Conservation (phyloP, 1,140 invertebrate species). For the Pygmarrhopalites habei region DNA sequence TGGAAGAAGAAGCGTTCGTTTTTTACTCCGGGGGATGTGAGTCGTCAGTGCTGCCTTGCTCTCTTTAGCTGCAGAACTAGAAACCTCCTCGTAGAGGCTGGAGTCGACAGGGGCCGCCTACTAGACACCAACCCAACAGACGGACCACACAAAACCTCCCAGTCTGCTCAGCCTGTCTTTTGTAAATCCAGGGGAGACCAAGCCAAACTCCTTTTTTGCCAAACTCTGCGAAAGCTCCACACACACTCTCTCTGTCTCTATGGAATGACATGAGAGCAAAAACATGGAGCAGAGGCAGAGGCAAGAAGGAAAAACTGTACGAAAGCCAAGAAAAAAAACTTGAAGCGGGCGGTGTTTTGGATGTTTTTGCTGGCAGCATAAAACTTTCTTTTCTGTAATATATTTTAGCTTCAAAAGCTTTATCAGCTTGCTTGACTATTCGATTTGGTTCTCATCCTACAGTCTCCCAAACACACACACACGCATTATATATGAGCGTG, state of each 20-base stretch:
- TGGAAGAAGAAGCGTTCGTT: too few species aligned
- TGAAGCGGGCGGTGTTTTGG: conserved; percentile 9
- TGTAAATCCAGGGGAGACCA: too few species aligned
- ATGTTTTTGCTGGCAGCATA: background rate
- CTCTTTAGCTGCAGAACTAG: conserved; percentile 17
- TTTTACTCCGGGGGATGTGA: too few species aligned
- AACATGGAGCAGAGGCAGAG: too few species aligned
- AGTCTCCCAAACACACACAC: background rate
- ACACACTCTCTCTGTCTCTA: too few species aligned
- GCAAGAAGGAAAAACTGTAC: conserved; percentile 13
- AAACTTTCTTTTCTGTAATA: conserved; percentile 7
- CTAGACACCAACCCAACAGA: conserved; percentile 23
- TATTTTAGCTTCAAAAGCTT: background rate
- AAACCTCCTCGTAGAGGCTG: conserved; percentile 20
- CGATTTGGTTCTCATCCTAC: background rate
- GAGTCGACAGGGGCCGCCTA: conserved; percentile 37
- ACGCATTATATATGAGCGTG: background rate
- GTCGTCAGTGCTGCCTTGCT: conserved; percentile 27
- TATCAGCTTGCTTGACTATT: background rate
- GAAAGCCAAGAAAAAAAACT: conserved; percentile 8
- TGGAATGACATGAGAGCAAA: too few species aligned
- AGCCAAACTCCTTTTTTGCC: too few species aligned
- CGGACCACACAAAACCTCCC: conserved; percentile 14
- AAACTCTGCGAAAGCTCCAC: too few species aligned
- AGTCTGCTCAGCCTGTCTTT: too few species aligned